A percentile compares a stretch with the other conserved stretches of the same genome.
Conservation (phyloP, 1,140 invertebrate species). For the Ctenoplectra terminalis region DNA sequence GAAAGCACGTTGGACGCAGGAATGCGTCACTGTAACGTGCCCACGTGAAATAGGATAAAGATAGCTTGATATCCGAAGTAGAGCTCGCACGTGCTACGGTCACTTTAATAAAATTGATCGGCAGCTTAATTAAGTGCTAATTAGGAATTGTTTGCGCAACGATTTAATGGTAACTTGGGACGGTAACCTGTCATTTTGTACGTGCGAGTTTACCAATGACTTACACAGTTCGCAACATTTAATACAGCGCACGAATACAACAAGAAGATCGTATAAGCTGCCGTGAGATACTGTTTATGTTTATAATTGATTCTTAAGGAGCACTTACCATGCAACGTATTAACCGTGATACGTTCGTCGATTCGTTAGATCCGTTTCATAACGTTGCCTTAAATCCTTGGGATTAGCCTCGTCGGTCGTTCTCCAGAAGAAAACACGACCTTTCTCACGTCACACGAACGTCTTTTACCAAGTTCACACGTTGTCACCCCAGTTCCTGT, state of each 20-base stretch:
- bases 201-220: background rate
- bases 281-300: background rate
- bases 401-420: constrained; percentile 29
- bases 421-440: constrained; percentile 47
- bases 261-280: too few relatives aligned
- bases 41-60: background rate
- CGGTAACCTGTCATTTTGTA: background rate
- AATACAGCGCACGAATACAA: too few relatives aligned
- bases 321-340: constrained; percentile 61
- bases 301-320: background rate
- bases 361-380: constrained; percentile 61
- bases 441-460: constrained; percentile 34
- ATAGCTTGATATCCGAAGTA: background rate
- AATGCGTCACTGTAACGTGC: background rate
- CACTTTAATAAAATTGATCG: background rate
- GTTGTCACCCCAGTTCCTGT: constrained; percentile 14
- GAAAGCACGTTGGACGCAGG: background rate
- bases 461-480: constrained; percentile 34
- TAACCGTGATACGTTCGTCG: constrained; percentile 51
- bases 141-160: too few relatives aligned
- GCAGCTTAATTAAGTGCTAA: too few relatives aligned
- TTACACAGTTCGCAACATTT: too few relatives aligned
- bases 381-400: constrained; percentile 57
- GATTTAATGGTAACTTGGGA: too few relatives aligned
- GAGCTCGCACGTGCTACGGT: background rate